A percentile compares a stretch with the other conserved stretches of the same genome.
These are phyloP conservation scores for Vanacampus margaritifer DNA, from an alignment of 2,113 vertebrate species.

Conservation along the genomic window DNA sequence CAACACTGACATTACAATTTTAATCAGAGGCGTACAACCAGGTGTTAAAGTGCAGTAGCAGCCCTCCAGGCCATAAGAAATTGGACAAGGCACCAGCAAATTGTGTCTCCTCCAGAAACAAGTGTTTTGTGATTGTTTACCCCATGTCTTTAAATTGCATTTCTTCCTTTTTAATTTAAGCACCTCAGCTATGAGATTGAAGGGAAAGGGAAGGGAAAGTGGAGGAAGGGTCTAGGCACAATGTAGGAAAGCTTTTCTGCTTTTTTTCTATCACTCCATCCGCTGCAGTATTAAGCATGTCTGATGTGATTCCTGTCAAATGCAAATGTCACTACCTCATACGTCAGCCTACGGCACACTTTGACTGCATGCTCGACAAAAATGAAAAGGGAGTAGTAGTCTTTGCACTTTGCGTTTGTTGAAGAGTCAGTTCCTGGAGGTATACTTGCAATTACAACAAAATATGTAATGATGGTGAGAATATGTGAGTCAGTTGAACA, in stretches of 20 bases:
- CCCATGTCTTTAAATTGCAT: constrained; percentile 93
- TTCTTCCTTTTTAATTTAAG: constrained; percentile 84
- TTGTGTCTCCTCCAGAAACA: constrained; percentile 79
- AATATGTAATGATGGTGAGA: constrained; percentile 39
- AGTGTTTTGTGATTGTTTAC: constrained; percentile 82
- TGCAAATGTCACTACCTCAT: constrained; percentile 81
- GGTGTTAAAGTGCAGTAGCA: constrained; percentile 73
- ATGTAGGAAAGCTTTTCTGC: constrained; percentile 65
- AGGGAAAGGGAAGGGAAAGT: constrained; percentile 30
- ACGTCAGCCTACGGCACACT: constrained; percentile 73
- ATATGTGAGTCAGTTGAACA: constrained; percentile 37
- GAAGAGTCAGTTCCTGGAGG: constrained; percentile 39
- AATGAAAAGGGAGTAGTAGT: constrained; percentile 51
- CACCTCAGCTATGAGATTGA: constrained; percentile 57
- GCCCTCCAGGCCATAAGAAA: constrained; percentile 77
- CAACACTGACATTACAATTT: constrained; percentile 77
- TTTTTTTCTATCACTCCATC: constrained; percentile 51
- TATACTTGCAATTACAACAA: constrained; percentile 49
- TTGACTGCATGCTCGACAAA: constrained; percentile 46
- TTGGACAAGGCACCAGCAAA: constrained; percentile 82
- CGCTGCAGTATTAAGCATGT: constrained; percentile 76
- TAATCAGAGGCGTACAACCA: constrained; percentile 82
- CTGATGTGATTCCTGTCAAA: constrained; percentile 72
- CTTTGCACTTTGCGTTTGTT: constrained; percentile 17
- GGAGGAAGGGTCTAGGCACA: constrained; percentile 15